These are phyloP conservation scores for Amphipoea lucens DNA, from an alignment of 2,888 invertebrate genomes.

Conservation along the genomic window DNA sequence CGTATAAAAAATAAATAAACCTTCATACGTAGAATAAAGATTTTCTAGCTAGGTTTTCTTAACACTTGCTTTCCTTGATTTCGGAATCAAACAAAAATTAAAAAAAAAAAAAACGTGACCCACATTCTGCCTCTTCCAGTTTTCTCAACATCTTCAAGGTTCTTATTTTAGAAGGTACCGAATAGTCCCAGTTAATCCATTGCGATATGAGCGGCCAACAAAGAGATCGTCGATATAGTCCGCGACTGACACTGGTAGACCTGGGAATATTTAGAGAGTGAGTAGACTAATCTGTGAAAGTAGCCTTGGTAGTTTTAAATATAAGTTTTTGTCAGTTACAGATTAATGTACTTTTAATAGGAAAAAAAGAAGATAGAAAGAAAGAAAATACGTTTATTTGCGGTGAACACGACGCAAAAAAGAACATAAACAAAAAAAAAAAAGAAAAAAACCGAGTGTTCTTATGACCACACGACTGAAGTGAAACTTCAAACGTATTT, in stretches of 20 bases:
- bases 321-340: neutral
- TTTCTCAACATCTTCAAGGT: conserved; percentile 45
- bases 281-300: neutral
- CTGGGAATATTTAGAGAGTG: conserved; percentile 36
- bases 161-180: conserved; percentile 82
- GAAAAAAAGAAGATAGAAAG: neutral
- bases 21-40: neutral
- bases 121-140: conserved; percentile 48
- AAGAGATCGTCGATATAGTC: conserved; percentile 84
- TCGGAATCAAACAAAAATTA: neutral
- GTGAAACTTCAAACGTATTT: no score
- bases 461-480: no score
- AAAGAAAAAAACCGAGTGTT: no score
- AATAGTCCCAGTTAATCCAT: conserved; percentile 81
- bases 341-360: neutral
- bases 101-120: neutral
- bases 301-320: neutral
- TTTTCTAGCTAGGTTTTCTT: neutral
- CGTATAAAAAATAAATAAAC: neutral
- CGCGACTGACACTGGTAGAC: conserved; percentile 60
- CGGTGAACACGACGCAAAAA: no score
- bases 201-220: conserved; percentile 82
- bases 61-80: no score
- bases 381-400: no score
- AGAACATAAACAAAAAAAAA: no score